A percentile compares a stretch with the other conserved stretches of the same genome.
Conservation (phyloP, 2,113 vertebrate genomes). For the Gavia stellata region DNA sequence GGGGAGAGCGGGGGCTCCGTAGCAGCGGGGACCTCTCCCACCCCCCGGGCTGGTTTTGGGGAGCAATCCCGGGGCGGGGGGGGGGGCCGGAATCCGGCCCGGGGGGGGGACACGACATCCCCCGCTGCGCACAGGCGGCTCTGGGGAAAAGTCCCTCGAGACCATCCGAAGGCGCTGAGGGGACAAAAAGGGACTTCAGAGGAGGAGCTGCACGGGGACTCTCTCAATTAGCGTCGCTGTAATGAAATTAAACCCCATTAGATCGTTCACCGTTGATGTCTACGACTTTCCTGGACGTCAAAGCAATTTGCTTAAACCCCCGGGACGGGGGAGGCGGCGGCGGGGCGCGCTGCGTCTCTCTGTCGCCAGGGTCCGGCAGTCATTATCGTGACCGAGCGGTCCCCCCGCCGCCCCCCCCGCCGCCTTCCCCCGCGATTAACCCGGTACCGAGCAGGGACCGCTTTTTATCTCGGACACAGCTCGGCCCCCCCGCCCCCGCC, state of each 20-base stretch:
- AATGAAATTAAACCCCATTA: constrained; percentile 82
- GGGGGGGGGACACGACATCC: neutral
- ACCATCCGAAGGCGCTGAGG: constrained; percentile 28
- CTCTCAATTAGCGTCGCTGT: constrained; percentile 69
- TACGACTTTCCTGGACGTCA: constrained; percentile 76
- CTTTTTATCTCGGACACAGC: neutral
- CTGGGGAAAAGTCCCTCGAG: constrained; percentile 57
- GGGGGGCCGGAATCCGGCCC: neutral
- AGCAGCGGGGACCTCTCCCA: neutral
- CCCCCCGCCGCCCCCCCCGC: neutral
- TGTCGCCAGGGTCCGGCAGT: constrained; percentile 70
- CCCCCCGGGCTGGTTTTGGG: neutral
- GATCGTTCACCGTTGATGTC: constrained; percentile 75
- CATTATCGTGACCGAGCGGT: constrained; percentile 16
- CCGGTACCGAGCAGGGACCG: neutral
- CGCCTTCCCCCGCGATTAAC: constrained; percentile 49
- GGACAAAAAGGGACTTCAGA: constrained; percentile 51
- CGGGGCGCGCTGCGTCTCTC: constrained; percentile 71
- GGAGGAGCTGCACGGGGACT: constrained; percentile 32
- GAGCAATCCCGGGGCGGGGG: neutral
- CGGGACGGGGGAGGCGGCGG: constrained; percentile 70
- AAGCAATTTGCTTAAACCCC: constrained; percentile 83
- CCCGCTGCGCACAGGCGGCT: constrained; percentile 62
- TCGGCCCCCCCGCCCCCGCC: neutral
- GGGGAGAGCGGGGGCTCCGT: neutral